Evolutionary conservation across 2,888 invertebrate species (phyloP), one percentile per base, ranked within the genome.

Genomic region (Girardia tigrina): DNA sequence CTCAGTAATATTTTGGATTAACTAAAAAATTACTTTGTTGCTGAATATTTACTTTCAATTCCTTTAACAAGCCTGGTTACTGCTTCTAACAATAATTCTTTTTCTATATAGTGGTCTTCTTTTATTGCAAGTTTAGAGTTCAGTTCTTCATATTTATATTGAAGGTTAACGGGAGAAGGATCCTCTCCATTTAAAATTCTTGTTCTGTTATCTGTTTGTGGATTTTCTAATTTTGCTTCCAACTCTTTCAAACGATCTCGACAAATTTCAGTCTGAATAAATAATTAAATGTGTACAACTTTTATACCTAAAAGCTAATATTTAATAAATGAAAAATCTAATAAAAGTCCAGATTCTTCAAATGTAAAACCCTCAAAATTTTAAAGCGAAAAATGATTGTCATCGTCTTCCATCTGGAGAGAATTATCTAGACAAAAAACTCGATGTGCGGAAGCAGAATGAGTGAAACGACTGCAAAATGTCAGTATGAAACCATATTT

Each of bases 61-160:
- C 82, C 78, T 6, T 81, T 80, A 16, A 80, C 81, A 29, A 84
- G 78, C 20, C 83, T 78, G 42, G 79, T 81, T 4, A 82, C 82
- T 79, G 84, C 83, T 77, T 84, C 83, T 77, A 81, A 81, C 73
- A 84, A 80, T 29, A 84, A 78, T 76, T 84, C 83, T 77, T 84
- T 84, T 79, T 84, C 84, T 77, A 84, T 77, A 26, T 83, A 78
- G 4, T 80, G 80, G 76, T 83, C 83, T 76, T 84, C 84, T 77
- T 82, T 83, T 75, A 81, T 81, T 20, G 83, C 81, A 72, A 84
- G 78, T 72, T 83, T 79, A 14, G 81, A 79, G 76, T 84, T 83
- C 74, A 84, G 78, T 82, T 83, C 79, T 79, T 84, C 83, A 6
- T 83, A 79, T 78, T 83, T 84, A 29, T 80, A 79, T 78, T 83